phyloP scores from a whole-genome alignment of 1,140 invertebrate genomes.

The Saccostrea echinata region DNA sequence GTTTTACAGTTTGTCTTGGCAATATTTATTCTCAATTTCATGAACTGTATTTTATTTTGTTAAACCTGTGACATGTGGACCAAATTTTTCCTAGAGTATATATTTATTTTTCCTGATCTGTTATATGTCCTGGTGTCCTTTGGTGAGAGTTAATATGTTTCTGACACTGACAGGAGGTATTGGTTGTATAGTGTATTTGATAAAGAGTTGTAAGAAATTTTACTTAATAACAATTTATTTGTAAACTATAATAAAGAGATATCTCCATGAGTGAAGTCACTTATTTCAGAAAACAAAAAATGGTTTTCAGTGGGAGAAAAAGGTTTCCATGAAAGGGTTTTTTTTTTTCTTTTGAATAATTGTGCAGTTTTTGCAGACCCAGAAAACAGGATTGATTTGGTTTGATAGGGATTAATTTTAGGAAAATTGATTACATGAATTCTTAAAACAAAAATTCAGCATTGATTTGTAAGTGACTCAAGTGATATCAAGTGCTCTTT shows the following conservation, averaged over 20 bases:
- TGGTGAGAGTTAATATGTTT: constrained; percentile 18
- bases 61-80: neutral
- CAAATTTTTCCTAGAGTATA: constrained; percentile 3
- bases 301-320: neutral
- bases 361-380: too few species aligned
- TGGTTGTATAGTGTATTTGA: constrained; percentile 6
- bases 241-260: constrained; percentile 3
- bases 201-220: neutral
- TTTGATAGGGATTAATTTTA: neutral
- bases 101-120: neutral
- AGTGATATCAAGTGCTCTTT: too few species aligned
- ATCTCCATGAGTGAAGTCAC: neutral
- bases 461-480: too few species aligned
- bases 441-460: too few species aligned
- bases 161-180: neutral
- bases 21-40: too few species aligned
- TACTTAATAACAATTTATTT: neutral
- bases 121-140: neutral
- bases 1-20: neutral
- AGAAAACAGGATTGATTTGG: neutral
- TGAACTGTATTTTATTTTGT: neutral
- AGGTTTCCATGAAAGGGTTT: neutral
- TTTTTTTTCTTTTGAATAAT: too few species aligned
- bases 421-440: neutral
- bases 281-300: neutral